Evolutionary conservation across 1,140 invertebrate species (phyloP), one percentile per base, ranked within the genome.

Genomic region (Coenobita brevimanus): DNA sequence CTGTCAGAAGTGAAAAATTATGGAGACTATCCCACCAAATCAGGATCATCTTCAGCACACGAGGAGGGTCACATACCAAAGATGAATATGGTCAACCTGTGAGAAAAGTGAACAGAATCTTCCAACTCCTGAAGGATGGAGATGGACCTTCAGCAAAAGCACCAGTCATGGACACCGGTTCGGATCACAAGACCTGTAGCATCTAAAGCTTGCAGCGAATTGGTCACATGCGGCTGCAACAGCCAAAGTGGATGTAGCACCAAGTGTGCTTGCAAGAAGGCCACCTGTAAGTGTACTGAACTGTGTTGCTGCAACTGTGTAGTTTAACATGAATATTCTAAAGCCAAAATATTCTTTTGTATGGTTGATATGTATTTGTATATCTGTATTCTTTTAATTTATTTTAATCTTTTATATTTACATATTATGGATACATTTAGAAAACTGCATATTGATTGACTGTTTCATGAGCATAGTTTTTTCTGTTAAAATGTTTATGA

Each of bases 301-400:
- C 64, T 67, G 64, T 67, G 64, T 67, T 8, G 64, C 64, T 67
- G 64, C 64, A 67, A 67, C 21, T 67, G 64, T 67, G 64, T 67
- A 67, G 64, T 67, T 67, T 33, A 67, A 67, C 64, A 67, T 67
- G n/a, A 67, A 67, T n/a, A n/a, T 6, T 33, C 8, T 67, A n/a
- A 67, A 67, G 64, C n/a, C 21, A 67, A 67, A 67, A 67, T 67
- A 67, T 67, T 67, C 64, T 67, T 67, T 67, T 67, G n/a, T n/a
- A n/a, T n/a, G n/a, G 64, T 6, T 67, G 4, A 67, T 67, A 6
- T 67, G 8, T 67, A 67, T 67, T 67, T 24, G 6, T n/a, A 6
- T 67, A 4, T 33, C 64, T n/a, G 6, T 67, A 24, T 67, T n/a
- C 64, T 67, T 6, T 50, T 50, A 17, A 50, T 50, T 8, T 50